phyloP scores from a whole-genome alignment of 2,888 invertebrate species.

The Scotopteryx bipunctaria region DNA sequence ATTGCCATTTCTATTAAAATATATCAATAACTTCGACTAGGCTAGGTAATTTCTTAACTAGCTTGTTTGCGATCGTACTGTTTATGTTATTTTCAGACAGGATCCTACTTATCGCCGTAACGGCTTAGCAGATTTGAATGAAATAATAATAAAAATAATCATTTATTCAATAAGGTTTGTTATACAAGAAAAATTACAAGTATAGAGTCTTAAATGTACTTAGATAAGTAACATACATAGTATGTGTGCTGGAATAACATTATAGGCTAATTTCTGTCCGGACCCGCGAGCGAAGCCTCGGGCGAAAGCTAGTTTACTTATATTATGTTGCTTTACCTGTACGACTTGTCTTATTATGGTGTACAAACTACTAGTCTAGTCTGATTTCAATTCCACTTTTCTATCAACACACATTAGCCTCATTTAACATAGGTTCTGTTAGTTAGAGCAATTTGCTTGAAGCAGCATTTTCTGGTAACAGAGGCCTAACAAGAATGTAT shows the following conservation, averaged over 20 bases:
- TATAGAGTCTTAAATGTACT: too few relatives aligned
- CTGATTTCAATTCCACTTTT: slow-evolving; percentile 18
- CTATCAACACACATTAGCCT: slow-evolving; percentile 36
- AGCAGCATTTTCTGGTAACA: slow-evolving; percentile 50
- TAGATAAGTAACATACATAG: too few relatives aligned
- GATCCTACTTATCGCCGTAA: too few relatives aligned
- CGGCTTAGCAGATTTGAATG: too few relatives aligned
- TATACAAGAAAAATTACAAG: too few relatives aligned
- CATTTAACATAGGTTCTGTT: slow-evolving; percentile 40
- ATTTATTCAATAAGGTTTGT: too few relatives aligned
- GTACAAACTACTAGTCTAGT: slow-evolving; percentile 1
- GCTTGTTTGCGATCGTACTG: neutral
- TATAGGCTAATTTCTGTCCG: too few relatives aligned
- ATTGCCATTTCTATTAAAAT: neutral
- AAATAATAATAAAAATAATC: too few relatives aligned
- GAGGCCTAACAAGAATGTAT: slow-evolving; percentile 61
- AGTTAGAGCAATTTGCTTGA: slow-evolving; percentile 43
- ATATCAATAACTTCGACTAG: neutral
- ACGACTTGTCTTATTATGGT: slow-evolving; percentile 1
- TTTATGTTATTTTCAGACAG: neutral
- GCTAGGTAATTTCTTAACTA: neutral
- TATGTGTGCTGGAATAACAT: too few relatives aligned
- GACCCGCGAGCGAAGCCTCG: too few relatives aligned
- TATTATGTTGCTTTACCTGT: neutral
- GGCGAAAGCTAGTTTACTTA: too few relatives aligned